Base-by-base conservation (phyloP, 2,888 invertebrate genomes). In the Ichneumoninae sp. region DNA sequence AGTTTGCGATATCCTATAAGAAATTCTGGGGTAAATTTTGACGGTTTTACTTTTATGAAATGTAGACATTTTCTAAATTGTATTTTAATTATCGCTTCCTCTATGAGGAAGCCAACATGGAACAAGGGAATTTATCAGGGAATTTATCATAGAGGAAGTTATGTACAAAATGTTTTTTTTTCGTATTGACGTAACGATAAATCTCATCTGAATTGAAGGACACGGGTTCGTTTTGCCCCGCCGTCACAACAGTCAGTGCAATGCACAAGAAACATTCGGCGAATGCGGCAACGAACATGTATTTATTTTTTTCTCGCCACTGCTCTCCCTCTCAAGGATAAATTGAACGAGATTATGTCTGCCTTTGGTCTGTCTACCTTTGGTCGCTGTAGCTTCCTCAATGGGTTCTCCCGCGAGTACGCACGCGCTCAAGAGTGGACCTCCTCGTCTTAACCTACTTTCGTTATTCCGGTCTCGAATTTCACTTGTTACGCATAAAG, bases 401-500 rank as follows among this genome's bases (percentile, higher is more conserved):
- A 33, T 66, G 26, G 54, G 66, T 33, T 52, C 76, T 50, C 66
- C 19, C n/a, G 30, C 33, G n/a, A 13, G 16, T 19, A 22, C 16
- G 50, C 36, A 52, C 65, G 30, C 33, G 30, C n/a, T 8, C 44
- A 70, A 50, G 40, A 44, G 74, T 33, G 75, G 57, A 66, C 80
- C 71, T 26, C 71, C 60, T 30, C 74, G 74, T 36, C 54, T n/a
- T 84, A 75, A 81, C 84, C 84, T 70, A 84, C 84, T 84, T 85
- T 82, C 85, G 71, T 76, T 63, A 75, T 52, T 76, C 66, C 79
- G 71, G 60, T 82, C 79, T 79, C 79, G 79, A 82, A 85, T 85
- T 85, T 85, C 85, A 82, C 85, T 82, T 76, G 85, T 79, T 82
- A 85, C 82, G 85, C 75, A 76, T 80, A 82, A 85, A 79, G 52